These are phyloP conservation scores for Ectobius pallidus DNA, from an alignment of 2,888 invertebrate genomes.

Conservation along the genomic window DNA sequence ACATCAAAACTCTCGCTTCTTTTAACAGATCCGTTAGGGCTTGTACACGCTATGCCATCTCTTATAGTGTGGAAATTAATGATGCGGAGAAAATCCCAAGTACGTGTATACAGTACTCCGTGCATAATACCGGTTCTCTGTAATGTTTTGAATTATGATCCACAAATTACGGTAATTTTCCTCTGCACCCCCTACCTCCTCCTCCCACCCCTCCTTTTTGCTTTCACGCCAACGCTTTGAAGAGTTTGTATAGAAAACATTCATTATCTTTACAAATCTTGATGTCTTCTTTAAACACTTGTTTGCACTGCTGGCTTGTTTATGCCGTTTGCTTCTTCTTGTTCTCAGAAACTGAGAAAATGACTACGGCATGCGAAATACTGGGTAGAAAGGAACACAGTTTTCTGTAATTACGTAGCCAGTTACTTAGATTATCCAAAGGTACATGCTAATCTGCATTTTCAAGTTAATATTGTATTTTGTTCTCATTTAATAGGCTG, in stretches of 20 bases:
- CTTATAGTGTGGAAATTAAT: background rate
- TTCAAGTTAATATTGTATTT: no score
- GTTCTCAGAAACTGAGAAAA: no score
- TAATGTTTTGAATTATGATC: slow-evolving; percentile 8
- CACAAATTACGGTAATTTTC: slow-evolving; percentile 39
- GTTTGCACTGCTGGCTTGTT: background rate
- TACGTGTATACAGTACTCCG: background rate
- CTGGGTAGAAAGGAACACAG: background rate
- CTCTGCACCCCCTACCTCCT: background rate
- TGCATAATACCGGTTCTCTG: background rate
- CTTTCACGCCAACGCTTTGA: no score
- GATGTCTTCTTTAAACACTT: slow-evolving; percentile 25
- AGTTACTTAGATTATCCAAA: no score
- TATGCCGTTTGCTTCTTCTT: background rate
- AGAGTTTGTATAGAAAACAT: slow-evolving; percentile 21
- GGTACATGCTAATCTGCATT: no score
- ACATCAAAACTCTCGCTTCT: background rate
- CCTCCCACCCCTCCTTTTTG: background rate
- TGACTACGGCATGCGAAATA: background rate
- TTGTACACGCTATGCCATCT: background rate
- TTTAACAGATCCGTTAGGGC: background rate
- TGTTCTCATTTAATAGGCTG: no score
- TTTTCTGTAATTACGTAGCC: no score
- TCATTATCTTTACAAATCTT: slow-evolving; percentile 34
- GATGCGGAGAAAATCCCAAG: background rate